These are phyloP conservation scores for Bradypodion pumilum DNA, from an alignment of 2,797 vertebrate genomes.

Conservation along the genomic window DNA sequence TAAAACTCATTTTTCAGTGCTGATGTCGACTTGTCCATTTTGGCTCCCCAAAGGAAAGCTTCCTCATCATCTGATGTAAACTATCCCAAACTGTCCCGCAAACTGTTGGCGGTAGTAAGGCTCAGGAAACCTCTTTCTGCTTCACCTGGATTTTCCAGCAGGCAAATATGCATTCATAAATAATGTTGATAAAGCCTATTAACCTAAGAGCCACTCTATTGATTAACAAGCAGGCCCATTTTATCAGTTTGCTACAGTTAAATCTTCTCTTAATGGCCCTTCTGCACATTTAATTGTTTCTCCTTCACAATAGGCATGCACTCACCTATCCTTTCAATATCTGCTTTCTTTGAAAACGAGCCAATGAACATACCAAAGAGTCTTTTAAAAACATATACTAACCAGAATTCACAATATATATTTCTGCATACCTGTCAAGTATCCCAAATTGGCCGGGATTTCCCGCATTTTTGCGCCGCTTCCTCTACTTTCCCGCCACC, in stretches of 20 bases:
- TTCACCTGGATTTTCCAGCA: not conserved
- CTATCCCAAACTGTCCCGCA: not conserved
- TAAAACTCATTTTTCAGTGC: not conserved
- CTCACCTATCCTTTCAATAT: not conserved
- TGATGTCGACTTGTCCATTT: not conserved
- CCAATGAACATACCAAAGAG: not conserved
- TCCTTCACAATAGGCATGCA: constrained; percentile 45
- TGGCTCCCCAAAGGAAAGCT: not conserved
- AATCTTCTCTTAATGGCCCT: constrained; percentile 52
- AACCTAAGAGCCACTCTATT: constrained; percentile 43
- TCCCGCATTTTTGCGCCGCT: too few relatives aligned
- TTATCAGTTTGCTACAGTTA: constrained; percentile 59
- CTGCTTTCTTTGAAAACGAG: constrained; percentile 1
- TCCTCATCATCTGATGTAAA: not conserved
- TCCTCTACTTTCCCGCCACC: too few relatives aligned
- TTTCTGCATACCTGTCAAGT: too few relatives aligned
- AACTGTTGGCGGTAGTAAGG: not conserved
- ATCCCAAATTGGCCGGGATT: too few relatives aligned
- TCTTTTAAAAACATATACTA: not conserved
- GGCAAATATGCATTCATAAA: constrained; percentile 34
- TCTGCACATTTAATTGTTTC: constrained; percentile 58
- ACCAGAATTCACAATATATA: not conserved
- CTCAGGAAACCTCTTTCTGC: not conserved
- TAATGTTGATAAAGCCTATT: constrained; percentile 38
- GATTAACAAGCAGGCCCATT: constrained; percentile 49